Base-by-base conservation (phyloP, 2,888 invertebrate genomes). In the Cylindroiulus punctatus region DNA sequence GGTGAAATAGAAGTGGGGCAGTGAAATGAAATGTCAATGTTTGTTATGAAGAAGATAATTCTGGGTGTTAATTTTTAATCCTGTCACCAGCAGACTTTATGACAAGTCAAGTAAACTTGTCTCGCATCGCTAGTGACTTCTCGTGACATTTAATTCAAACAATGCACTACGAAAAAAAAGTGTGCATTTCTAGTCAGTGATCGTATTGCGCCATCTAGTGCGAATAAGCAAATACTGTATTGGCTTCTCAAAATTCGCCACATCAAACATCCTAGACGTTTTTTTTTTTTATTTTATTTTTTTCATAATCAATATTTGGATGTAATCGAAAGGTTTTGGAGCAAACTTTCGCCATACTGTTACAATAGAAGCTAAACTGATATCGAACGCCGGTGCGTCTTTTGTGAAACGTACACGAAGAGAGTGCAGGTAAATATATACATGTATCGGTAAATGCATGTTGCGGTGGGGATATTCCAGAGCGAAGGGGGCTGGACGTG, bases 221-320 rank as follows among this genome's bases (percentile, higher is more conserved):
- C 57, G n/a, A n/a, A 57, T 17, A 57, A 57, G n/a, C 57, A n/a
- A n/a, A 57, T 19, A 57, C 47, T 4, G 3, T 19, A 22, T n/a
- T n/a, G 10, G 57, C 57, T 22, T 3, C 22, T 57, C 3, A 57
- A 57, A 57, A 57, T 57, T 57, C 57, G 57, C n/a, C 7, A n/a
- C 57, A 57, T 57, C 57, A 57, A 57, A 57, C 57, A n/a, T 17
- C 19, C 57, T n/a, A n/a, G 57, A 57, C 57, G 17, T 2, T 36
- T 36, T n/a, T n/a, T n/a, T n/a, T n/a, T n/a, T n/a, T n/a, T n/a
- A n/a, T n/a, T n/a, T n/a, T 52, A 17, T 52, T 52, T n/a, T 57
- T 57, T 57, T 57, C 57, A 57, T 57, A 57, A 57, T 57, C 57
- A 57, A 57, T 57, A 57, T 57, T 57, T 57, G 57, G 57, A 57